A percentile compares a stretch with the other conserved stretches of the same genome.
phyloP scores from a whole-genome alignment of 2,888 invertebrate species.

The Mimas tiliae region DNA sequence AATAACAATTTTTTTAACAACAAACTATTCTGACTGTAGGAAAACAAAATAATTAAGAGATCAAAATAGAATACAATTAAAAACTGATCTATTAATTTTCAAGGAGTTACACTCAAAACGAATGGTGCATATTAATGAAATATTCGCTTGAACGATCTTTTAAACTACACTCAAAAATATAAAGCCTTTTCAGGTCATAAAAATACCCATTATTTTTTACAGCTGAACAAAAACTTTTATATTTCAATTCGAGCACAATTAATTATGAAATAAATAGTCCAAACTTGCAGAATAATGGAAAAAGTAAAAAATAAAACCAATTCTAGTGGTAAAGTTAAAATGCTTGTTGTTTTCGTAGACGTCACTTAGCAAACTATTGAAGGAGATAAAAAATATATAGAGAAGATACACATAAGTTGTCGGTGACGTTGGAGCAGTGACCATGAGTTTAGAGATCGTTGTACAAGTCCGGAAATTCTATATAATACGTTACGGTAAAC shows the following conservation, averaged over 20 bases:
- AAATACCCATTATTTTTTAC: not conserved
- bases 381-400: constrained; percentile 16
- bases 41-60: not conserved
- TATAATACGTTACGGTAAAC: no score
- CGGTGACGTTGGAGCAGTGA: not conserved
- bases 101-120: not conserved
- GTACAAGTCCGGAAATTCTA: no score
- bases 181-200: not conserved
- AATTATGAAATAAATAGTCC: constrained; percentile 7
- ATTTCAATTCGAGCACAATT: not conserved
- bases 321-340: constrained; percentile 11
- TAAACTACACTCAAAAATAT: not conserved
- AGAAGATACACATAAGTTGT: constrained; percentile 15
- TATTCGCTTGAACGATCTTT: not conserved
- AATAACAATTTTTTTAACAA: no score
- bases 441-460: not conserved
- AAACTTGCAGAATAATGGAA: not conserved
- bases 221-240: not conserved
- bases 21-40: no score
- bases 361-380: constrained; percentile 19
- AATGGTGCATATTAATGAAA: not conserved
- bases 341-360: constrained; percentile 15
- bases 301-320: not conserved
- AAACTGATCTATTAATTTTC: not conserved
- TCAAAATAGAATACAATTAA: not conserved